Base-by-base conservation (phyloP, 2,113 vertebrate genomes). In the Sapayoa aenigma region DNA sequence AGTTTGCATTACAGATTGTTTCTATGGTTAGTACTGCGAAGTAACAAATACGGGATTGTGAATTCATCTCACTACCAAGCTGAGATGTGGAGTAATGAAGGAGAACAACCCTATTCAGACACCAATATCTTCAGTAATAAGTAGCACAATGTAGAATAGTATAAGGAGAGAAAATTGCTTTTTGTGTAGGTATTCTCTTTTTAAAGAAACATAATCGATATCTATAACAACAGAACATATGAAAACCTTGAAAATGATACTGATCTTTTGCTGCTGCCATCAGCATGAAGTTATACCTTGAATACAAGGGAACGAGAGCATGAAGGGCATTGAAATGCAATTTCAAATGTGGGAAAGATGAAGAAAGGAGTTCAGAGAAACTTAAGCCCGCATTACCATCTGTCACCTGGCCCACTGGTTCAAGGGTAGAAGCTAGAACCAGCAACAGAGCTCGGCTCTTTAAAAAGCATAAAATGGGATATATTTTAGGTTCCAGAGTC, bases 21-120 rank as follows among this genome's bases (percentile, higher is more conserved):
- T 80, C 25, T 85, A n/a, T 39, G 79, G 28, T 77, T 90, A 71
- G 35, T 42, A 69, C 44, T 66, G 12, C 69, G 44, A 91, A 95
- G 46, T 44, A 41, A 55, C 87, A 84, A 91, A 68, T 65, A 59
- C 7, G 65, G 4, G 42, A 66, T 55, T 83, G 21, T 91, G 65
- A 78, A 56, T 73, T 80, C 76, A 83, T 76, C 1, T 8, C 35
- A 79, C 67, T 84, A 75, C 74, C 28, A 73, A 75, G 69, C 46
- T 87, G 73, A 96, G 55, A 92, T 63, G 55, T 66, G 44, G 17
- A 39, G 65, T 60, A 85, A 94, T 67, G 75, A 89, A 71, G 41
- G 73, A 94, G 75, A 97, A 90, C 59, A 91, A 75, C 72, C 53
- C 44, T 90, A 49, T 93, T 80, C 67, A 95, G 87, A 73, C 15